Conservation (phyloP, 2,797 vertebrate species). For the Micrastur ruficollis region DNA sequence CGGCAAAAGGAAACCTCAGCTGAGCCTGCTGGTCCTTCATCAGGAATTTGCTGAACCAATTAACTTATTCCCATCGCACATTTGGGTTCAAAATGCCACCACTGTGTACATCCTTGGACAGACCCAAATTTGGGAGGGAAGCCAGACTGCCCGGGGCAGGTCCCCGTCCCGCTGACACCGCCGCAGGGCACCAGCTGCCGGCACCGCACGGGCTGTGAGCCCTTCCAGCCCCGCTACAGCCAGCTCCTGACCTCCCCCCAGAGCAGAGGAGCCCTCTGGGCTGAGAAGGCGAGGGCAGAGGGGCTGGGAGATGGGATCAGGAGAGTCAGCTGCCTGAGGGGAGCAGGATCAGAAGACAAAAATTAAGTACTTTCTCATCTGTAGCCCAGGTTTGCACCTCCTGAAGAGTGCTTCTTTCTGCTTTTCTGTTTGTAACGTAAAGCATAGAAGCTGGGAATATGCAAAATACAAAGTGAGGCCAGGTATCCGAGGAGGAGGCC, state of each 20-base stretch:
- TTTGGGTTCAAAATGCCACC: not conserved
- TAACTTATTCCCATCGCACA: not conserved
- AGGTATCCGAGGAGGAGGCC: not conserved
- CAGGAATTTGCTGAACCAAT: not conserved
- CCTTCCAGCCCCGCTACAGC: fast-evolving
- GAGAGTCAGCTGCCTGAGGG: not conserved
- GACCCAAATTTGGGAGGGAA: not conserved
- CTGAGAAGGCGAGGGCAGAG: not conserved
- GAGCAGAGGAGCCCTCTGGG: not conserved
- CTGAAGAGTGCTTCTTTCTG: not conserved
- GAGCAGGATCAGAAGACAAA: not conserved
- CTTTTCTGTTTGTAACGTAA: not conserved
- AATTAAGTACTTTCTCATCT: not conserved
- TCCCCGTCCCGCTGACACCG: not conserved
- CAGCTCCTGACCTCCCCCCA: fast-evolving
- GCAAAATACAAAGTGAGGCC: not conserved
- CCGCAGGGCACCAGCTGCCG: not conserved
- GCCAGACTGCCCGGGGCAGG: fast-evolving
- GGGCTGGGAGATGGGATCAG: not conserved
- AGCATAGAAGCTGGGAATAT: not conserved
- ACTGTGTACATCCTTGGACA: fast-evolving
- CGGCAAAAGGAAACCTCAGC: not conserved
- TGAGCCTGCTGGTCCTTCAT: not conserved
- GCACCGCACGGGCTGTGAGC: fast-evolving
- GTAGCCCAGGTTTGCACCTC: not conserved